Evolutionary conservation across 2,888 invertebrate species (phyloP).

Genomic region (Dorcus parallelipipedus): DNA sequence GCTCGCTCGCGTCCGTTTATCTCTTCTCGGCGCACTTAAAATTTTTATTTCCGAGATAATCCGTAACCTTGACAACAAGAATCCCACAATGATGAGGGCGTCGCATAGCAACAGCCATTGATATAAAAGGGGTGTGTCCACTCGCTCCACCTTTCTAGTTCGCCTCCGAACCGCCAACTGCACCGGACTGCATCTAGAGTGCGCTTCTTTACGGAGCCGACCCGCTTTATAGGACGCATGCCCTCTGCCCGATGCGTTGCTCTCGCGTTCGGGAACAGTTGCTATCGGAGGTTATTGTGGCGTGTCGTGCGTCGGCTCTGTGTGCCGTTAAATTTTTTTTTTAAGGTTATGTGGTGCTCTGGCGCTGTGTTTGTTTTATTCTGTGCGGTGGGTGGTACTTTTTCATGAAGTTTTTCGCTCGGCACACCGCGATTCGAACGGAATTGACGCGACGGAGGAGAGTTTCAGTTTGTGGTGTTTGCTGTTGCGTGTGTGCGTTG

Average conservation of each 20-base stretch:
- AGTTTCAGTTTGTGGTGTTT: too few species aligned
- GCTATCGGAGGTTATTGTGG: constrained; percentile 1
- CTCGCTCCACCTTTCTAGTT: constrained; percentile 1
- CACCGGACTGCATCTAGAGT: constrained; percentile 6
- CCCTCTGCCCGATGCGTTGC: background rate
- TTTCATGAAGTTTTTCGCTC: background rate
- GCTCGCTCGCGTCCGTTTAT: background rate
- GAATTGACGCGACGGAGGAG: too few species aligned
- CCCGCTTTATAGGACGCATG: background rate
- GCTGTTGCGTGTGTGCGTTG: too few species aligned
- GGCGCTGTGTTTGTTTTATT: constrained; percentile 3
- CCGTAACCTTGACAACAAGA: constrained; percentile 14
- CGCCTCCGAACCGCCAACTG: constrained; percentile 8
- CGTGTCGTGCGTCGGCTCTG: background rate
- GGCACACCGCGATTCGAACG: background rate
- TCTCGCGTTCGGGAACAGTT: background rate
- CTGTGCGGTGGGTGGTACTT: constrained; percentile 4
- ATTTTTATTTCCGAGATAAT: background rate
- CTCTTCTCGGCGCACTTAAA: background rate
- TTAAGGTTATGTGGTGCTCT: background rate
- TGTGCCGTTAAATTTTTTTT: constrained; percentile 1
- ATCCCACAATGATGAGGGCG: constrained; percentile 13
- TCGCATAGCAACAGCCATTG: constrained; percentile 29
- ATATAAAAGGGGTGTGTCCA: constrained; percentile 17
- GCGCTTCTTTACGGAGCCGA: constrained; percentile 8